These are phyloP conservation scores for Drosophila navojoa DNA, from an alignment of 1,140 invertebrate genomes.

Conservation along the genomic window DNA sequence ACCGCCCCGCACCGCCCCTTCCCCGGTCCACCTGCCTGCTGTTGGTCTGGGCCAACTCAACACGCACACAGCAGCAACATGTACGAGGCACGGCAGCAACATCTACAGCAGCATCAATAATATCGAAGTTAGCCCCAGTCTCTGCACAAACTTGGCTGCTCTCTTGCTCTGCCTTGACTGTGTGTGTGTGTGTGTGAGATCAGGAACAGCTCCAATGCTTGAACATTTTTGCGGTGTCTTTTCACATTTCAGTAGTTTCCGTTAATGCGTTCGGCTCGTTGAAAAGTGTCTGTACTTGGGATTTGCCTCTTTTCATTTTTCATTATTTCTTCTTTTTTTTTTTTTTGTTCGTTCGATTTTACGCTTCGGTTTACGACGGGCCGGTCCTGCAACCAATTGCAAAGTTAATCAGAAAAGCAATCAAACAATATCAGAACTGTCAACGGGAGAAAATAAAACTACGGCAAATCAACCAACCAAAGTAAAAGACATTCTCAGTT, in stretches of 20 bases:
- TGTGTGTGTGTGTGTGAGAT: slow-evolving; percentile 38
- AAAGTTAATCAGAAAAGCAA: neutral
- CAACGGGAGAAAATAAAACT: neutral
- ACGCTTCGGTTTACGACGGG: slow-evolving; percentile 2
- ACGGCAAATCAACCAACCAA: too few relatives aligned
- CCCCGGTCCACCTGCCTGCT: slow-evolving; percentile 7
- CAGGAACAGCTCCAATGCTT: slow-evolving; percentile 71
- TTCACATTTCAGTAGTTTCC: slow-evolving; percentile 80
- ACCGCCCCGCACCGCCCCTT: neutral
- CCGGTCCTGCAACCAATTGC: neutral
- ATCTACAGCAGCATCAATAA: slow-evolving; percentile 33
- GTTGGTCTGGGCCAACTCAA: slow-evolving; percentile 53
- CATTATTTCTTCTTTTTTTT: neutral
- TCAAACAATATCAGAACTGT: neutral
- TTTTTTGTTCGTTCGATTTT: slow-evolving; percentile 1
- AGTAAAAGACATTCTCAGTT: neutral
- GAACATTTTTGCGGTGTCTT: slow-evolving; percentile 72
- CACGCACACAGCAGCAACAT: slow-evolving; percentile 48
- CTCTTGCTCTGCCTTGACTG: slow-evolving; percentile 29
- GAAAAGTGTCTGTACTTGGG: slow-evolving; percentile 32
- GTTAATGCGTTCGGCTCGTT: slow-evolving; percentile 79
- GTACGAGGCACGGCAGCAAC: slow-evolving; percentile 1
- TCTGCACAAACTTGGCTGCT: slow-evolving; percentile 27
- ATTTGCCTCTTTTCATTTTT: slow-evolving; percentile 8
- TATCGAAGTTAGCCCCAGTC: slow-evolving; percentile 54